These are phyloP conservation scores for Nothura maculosa DNA, from an alignment of 2,797 vertebrate species.

Conservation along the genomic window DNA sequence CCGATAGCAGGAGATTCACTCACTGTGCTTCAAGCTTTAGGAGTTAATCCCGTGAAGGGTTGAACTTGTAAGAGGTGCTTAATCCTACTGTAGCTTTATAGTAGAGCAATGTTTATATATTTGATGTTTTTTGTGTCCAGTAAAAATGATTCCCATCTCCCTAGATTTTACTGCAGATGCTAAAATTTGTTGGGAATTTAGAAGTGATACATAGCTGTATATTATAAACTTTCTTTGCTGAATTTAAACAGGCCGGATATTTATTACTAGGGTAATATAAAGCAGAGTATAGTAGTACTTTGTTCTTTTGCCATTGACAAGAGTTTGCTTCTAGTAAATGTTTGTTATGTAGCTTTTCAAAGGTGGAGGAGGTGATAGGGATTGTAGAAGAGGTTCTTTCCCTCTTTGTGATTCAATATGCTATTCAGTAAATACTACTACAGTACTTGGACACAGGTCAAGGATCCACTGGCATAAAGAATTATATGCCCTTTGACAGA, in stretches of 20 bases:
- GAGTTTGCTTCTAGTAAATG: background rate
- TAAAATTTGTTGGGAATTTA: background rate
- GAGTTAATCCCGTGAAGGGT: background rate
- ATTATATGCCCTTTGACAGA: background rate
- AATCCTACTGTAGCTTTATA: background rate
- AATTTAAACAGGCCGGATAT: background rate
- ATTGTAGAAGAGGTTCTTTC: background rate
- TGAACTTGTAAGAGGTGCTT: background rate
- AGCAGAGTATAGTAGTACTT: background rate
- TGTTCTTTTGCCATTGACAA: background rate
- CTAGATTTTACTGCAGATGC: background rate
- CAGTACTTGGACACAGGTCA: background rate
- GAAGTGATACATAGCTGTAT: background rate
- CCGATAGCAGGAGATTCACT: background rate
- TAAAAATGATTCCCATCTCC: background rate
- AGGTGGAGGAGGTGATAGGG: background rate
- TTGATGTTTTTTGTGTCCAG: background rate
- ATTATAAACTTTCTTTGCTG: background rate
- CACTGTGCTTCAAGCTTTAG: slow-evolving; percentile 2
- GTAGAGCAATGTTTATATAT: background rate
- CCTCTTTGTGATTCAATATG: background rate
- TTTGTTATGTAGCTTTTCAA: background rate
- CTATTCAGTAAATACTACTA: background rate
- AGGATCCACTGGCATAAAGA: background rate
- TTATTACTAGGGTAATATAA: background rate